Percentiles rank a stretch among this genome's conserved stretches.
Evolutionary conservation across 2,888 invertebrate species (phyloP).

Genomic region (Habrosyne pyritoides): DNA sequence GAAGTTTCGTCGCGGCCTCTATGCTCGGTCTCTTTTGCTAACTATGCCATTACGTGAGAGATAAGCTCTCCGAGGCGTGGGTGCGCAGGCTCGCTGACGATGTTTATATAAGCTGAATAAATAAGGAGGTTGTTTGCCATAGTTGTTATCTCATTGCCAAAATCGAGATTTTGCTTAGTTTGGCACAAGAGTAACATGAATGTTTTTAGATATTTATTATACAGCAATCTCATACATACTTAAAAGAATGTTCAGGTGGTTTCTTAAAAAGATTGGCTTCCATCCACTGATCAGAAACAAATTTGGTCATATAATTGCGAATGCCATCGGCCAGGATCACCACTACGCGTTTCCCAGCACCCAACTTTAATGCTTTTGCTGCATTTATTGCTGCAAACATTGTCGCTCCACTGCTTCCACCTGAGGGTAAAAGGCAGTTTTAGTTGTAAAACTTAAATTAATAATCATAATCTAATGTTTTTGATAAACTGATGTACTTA

Average conservation of each 20-base stretch:
- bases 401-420: conserved; percentile 95
- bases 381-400: conserved; percentile 88
- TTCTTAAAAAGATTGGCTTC: conserved; percentile 86
- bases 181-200: too few relatives aligned
- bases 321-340: conserved; percentile 94
- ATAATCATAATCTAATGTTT: not conserved
- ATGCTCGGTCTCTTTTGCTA: too few relatives aligned
- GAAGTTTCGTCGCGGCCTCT: too few relatives aligned
- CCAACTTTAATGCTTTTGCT: conserved; percentile 87
- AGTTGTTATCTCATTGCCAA: too few relatives aligned
- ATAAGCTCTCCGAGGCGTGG: too few relatives aligned
- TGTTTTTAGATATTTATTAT: not conserved
- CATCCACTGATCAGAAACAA: conserved; percentile 97
- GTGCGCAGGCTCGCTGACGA: too few relatives aligned
- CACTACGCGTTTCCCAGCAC: conserved; percentile 92
- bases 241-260: conserved; percentile 46
- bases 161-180: too few relatives aligned
- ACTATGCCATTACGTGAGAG: too few relatives aligned
- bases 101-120: too few relatives aligned
- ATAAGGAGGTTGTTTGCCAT: too few relatives aligned
- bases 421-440: conserved; percentile 52
- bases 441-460: not conserved
- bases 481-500: conserved; percentile 45
- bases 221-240: conserved; percentile 30
- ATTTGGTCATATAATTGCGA: conserved; percentile 98